A percentile compares a stretch with the other conserved stretches of the same genome.
phyloP scores from a whole-genome alignment of 2,113 vertebrate species.

The Laticauda colubrina region DNA sequence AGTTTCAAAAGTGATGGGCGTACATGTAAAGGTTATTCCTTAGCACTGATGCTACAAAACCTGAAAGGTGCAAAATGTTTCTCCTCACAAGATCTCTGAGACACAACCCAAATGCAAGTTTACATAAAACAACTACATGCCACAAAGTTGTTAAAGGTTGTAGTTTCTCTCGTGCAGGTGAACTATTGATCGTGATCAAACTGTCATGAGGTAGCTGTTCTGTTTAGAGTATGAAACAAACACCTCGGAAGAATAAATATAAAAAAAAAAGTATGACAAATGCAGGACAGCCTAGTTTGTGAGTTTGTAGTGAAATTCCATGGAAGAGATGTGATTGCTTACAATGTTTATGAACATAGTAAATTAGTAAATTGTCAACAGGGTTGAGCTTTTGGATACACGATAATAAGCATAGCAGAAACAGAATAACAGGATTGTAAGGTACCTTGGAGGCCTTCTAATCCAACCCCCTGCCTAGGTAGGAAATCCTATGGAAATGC shows the following conservation, averaged over 20 bases:
- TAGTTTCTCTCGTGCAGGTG: background rate
- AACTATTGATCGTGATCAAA: background rate
- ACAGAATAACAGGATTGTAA: too few species aligned
- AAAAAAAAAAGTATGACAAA: background rate
- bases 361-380: background rate
- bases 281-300: background rate
- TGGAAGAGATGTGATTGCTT: background rate
- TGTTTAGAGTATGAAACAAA: background rate
- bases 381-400: background rate
- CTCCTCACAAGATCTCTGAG: background rate
- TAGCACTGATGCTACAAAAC: too few species aligned
- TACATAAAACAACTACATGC: background rate
- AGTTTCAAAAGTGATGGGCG: background rate
- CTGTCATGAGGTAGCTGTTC: background rate
- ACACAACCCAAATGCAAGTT: background rate
- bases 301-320: background rate
- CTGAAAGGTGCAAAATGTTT: background rate
- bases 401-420: background rate
- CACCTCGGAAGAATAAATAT: background rate
- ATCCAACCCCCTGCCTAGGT: too few species aligned
- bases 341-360: background rate
- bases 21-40: background rate
- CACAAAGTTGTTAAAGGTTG: background rate
- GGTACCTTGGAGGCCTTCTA: too few species aligned
- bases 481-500: too few species aligned